phyloP scores from a whole-genome alignment of 2,888 invertebrate genomes.

The Polyommatus icarus region DNA sequence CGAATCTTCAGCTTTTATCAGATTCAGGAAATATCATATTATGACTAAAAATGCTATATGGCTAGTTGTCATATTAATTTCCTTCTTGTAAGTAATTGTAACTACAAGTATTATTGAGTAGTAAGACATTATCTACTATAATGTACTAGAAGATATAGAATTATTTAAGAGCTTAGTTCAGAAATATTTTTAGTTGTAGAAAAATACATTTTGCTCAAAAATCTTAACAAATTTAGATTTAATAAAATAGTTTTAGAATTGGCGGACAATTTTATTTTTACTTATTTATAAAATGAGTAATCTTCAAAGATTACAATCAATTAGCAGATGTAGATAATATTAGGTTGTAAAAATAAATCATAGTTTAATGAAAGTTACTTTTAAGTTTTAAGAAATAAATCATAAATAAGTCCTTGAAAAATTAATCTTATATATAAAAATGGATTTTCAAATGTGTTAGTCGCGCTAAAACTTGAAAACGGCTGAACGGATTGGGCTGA shows the following conservation, averaged over 20 bases:
- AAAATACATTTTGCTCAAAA: constrained; percentile 13
- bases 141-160: not conserved
- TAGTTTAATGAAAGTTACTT: no score
- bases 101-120: not conserved
- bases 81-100: not conserved
- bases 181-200: constrained; percentile 5
- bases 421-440: no score
- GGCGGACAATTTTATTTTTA: not conserved
- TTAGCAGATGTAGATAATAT: not conserved
- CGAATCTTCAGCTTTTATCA: not conserved
- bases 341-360: not conserved
- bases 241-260: not conserved
- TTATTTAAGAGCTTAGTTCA: not conserved
- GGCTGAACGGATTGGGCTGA: no score
- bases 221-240: not conserved
- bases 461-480: no score
- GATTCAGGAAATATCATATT: not conserved
- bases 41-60: not conserved
- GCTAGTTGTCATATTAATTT: not conserved
- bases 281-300: not conserved
- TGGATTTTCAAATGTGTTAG: no score
- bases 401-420: no score
- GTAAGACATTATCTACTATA: not conserved
- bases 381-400: no score
- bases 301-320: not conserved